Base-by-base conservation (phyloP, 2,113 vertebrate genomes). In the Zosterops borbonicus region DNA sequence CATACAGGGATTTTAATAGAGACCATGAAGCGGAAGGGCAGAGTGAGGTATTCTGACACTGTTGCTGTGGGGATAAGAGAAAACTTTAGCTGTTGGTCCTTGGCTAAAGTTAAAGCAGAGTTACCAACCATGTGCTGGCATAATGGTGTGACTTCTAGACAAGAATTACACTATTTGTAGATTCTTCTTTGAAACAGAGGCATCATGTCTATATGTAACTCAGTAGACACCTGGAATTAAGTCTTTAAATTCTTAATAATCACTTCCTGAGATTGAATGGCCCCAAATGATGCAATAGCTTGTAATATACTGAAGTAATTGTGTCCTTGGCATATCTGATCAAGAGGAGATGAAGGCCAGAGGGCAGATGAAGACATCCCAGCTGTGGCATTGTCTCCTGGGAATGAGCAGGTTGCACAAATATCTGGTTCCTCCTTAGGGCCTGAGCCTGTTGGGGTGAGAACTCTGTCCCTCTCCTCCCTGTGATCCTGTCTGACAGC, bases 301-400 rank as follows among this genome's bases (percentile, higher is more conserved):
- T 87, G 67, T 89, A 94, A 83, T 31, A 21, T 76, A 27, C 55
- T 92, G 70, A 58, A 73, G 59, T 85, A 92, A 87, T 87, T 76
- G 53, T 69, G 58, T 73, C 64, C 29, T 92, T 1, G 0, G 0
- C 44, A 2, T 95, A 64, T 89, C 91, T 83, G 84, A 87, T 89
- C 4, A 52, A 74, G 74, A 82, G 59, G 12, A 84, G 73, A 63
- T 62, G 68, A 47, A 84, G 81, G 77, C 78, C 53, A 87, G 62
- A 76, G 69, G 29, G 69, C 55, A 50, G 37, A 50, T 63, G 78
- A 77, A 65, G 87, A 44, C 59, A 60, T 78, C 50, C 35, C n/a
- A 78, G 79, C 35, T 77, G 52, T 59, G 68, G 35, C 16, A 27
- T 15, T 74, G 37, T 35, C 53, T 78, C 49, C 37, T 1, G 1